phyloP scores from a whole-genome alignment of 2,797 vertebrate species.

The Channa striata region DNA sequence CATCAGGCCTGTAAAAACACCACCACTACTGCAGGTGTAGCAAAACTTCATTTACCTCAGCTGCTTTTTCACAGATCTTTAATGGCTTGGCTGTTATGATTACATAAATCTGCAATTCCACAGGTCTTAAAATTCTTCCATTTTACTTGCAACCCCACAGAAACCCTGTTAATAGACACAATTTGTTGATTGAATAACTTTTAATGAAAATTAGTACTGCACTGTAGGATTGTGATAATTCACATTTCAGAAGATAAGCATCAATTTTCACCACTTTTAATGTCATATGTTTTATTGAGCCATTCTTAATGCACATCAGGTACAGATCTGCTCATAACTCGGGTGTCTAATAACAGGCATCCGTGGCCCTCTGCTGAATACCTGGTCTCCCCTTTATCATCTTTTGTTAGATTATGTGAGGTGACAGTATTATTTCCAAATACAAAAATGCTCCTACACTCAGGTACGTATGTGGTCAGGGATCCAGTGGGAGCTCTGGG shows the following conservation, averaged over 20 bases:
- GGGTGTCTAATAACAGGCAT: slow-evolving; percentile 16
- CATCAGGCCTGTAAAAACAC: neutral
- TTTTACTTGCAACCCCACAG: neutral
- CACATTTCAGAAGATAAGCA: neutral
- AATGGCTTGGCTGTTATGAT: no score
- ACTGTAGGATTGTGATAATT: no score
- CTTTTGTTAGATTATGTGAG: slow-evolving; percentile 12
- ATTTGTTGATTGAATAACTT: neutral
- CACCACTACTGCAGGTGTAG: no score
- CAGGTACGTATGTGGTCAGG: slow-evolving; percentile 16
- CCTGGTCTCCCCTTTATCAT: slow-evolving; percentile 23
- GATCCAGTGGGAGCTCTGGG: slow-evolving; percentile 56
- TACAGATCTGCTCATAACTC: slow-evolving; percentile 32
- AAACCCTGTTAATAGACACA: neutral
- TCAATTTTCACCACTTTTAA: slow-evolving; percentile 13
- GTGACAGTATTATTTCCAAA: slow-evolving; percentile 17
- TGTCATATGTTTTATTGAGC: slow-evolving; percentile 3
- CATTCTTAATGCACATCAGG: slow-evolving; percentile 20
- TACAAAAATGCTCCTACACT: slow-evolving; percentile 19
- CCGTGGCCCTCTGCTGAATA: slow-evolving; percentile 7
- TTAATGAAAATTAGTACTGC: no score
- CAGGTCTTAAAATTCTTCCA: neutral
- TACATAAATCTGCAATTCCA: neutral
- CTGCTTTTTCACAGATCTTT: no score
- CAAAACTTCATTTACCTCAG: no score